A percentile compares a stretch with the other conserved stretches of the same genome.
Evolutionary conservation across 1,140 invertebrate species (phyloP).

Genomic region (Hormaphis cornu): DNA sequence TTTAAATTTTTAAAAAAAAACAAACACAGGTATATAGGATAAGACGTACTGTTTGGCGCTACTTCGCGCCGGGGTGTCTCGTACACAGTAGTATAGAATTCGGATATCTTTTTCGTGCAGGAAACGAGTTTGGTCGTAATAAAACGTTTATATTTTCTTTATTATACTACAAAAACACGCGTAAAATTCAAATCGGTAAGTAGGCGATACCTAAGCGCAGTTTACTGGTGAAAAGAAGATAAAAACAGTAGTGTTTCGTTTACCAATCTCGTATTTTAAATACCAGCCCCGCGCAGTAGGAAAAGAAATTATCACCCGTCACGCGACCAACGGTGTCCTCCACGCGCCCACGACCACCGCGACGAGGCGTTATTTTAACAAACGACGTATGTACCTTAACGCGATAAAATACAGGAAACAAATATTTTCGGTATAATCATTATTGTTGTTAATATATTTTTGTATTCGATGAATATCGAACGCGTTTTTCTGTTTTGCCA

Average conservation of each 20-base stretch:
- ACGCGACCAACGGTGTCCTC: neutral
- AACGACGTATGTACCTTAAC: neutral
- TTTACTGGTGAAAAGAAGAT: too few species aligned
- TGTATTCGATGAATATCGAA: neutral
- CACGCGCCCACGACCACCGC: neutral
- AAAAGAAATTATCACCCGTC: neutral
- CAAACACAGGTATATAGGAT: too few species aligned
- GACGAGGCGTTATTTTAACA: neutral
- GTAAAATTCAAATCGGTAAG: neutral
- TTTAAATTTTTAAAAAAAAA: neutral
- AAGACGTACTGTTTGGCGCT: too few species aligned
- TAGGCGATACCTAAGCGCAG: too few species aligned
- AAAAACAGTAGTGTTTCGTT: neutral
- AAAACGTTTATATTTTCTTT: too few species aligned
- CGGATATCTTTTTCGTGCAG: too few species aligned
- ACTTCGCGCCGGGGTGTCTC: too few species aligned
- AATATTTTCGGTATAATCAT: too few species aligned
- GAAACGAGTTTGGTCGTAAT: too few species aligned
- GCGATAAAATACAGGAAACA: neutral
- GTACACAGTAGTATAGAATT: too few species aligned
- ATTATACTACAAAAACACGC: too few species aligned
- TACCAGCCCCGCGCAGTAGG: neutral
- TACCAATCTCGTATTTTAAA: neutral
- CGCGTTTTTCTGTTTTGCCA: neutral
- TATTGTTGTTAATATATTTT: too few species aligned